Evolutionary conservation across 2,797 vertebrate species (phyloP).

Genomic region (Hybognathus amarus): DNA sequence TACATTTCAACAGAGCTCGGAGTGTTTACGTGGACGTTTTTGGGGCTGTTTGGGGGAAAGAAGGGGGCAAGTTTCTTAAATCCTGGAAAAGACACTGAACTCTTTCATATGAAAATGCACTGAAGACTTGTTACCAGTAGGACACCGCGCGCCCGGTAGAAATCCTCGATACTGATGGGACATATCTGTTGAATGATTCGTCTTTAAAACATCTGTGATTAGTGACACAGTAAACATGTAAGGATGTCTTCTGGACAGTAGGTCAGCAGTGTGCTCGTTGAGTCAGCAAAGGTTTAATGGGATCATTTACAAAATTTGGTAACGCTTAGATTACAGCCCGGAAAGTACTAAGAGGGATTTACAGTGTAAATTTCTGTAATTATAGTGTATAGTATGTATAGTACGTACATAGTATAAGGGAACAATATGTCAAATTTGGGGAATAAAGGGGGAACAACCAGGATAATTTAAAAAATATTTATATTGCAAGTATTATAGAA

Average conservation of each 20-base stretch:
- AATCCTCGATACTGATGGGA: neutral
- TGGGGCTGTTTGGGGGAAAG: constrained; percentile 36
- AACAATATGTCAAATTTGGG: no score
- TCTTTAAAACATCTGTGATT: neutral
- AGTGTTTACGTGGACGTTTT: constrained; percentile 81
- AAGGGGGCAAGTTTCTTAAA: constrained; percentile 58
- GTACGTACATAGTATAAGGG: no score
- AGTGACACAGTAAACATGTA: constrained; percentile 4
- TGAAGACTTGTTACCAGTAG: constrained; percentile 1
- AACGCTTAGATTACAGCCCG: no score
- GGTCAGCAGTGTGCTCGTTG: neutral
- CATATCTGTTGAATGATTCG: neutral
- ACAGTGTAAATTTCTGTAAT: no score
- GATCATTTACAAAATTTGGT: neutral
- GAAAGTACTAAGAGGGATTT: no score
- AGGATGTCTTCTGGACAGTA: neutral
- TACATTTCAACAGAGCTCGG: constrained; percentile 1
- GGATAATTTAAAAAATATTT: no score
- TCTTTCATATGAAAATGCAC: constrained; percentile 48
- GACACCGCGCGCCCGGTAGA: constrained; percentile 12
- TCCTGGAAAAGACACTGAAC: constrained; percentile 43
- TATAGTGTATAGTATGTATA: no score
- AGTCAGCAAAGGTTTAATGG: neutral
- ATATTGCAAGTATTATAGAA: no score
- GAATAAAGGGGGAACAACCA: no score